Conservation (phyloP, 1,140 invertebrate species). For the Planococcus citri region DNA sequence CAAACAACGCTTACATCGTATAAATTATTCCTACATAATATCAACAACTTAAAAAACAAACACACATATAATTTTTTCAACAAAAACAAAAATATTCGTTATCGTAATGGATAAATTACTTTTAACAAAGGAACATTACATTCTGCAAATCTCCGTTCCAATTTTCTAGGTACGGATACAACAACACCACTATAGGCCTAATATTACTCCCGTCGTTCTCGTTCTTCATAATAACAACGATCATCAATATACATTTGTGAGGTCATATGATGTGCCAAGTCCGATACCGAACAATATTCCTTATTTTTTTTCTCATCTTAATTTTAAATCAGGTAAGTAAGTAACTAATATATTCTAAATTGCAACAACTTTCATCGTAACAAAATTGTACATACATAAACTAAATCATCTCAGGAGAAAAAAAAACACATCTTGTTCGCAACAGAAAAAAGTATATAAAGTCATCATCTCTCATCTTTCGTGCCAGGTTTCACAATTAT, state of each 20-base stretch:
- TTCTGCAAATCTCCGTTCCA: not conserved
- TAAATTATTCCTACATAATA: not conserved
- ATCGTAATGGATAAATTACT: not conserved
- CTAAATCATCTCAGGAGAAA: not conserved
- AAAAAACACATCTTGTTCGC: not conserved
- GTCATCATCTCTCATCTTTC: not conserved
- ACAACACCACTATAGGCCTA: no score
- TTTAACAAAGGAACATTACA: not conserved
- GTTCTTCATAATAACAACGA: not conserved
- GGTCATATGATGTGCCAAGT: not conserved
- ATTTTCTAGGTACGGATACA: no score
- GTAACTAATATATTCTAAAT: not conserved
- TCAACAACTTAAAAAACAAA: constrained; percentile 1
- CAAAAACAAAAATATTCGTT: not conserved
- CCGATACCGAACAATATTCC: not conserved
- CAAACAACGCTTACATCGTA: not conserved
- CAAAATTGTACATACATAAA: not conserved
- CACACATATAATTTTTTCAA: not conserved
- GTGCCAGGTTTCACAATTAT: not conserved
- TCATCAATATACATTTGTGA: not conserved
- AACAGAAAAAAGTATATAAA: not conserved
- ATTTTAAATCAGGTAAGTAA: not conserved
- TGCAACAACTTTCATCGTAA: not conserved
- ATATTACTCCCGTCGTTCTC: no score
- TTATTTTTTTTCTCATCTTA: not conserved